phyloP scores from a whole-genome alignment of 1,140 invertebrate genomes.

The Oryctes rhinoceros region DNA sequence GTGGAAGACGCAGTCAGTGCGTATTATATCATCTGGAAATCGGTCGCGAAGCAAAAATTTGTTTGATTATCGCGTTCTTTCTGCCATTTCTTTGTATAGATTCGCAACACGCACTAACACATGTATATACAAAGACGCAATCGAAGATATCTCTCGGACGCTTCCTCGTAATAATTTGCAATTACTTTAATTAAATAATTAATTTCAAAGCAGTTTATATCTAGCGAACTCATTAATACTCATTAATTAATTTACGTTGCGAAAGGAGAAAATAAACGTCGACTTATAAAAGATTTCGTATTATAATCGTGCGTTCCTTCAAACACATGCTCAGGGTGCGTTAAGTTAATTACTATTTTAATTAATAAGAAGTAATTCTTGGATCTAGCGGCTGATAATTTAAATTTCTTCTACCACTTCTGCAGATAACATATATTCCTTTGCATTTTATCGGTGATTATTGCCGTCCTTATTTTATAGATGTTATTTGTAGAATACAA shows the following conservation, averaged over 20 bases:
- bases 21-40: constrained; percentile 31
- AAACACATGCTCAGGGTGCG: background rate
- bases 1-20: background rate
- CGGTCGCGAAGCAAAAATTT: constrained; percentile 12
- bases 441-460: too few species aligned
- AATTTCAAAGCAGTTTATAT: constrained; percentile 6
- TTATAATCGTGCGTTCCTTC: background rate
- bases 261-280: background rate
- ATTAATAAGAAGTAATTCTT: background rate
- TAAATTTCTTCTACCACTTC: background rate
- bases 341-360: constrained; percentile 17
- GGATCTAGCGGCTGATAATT: background rate
- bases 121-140: background rate
- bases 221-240: background rate
- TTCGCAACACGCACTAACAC: background rate
- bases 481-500: too few species aligned
- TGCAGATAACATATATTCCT: too few species aligned
- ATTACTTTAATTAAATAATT: constrained; percentile 27
- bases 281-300: background rate
- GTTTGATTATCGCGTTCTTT: background rate
- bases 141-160: background rate
- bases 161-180: constrained; percentile 13
- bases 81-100: background rate
- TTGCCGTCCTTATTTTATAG: too few species aligned
- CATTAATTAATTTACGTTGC: background rate